Conservation (phyloP, 2,113 vertebrate genomes). For the Corydoras maculifer region DNA sequence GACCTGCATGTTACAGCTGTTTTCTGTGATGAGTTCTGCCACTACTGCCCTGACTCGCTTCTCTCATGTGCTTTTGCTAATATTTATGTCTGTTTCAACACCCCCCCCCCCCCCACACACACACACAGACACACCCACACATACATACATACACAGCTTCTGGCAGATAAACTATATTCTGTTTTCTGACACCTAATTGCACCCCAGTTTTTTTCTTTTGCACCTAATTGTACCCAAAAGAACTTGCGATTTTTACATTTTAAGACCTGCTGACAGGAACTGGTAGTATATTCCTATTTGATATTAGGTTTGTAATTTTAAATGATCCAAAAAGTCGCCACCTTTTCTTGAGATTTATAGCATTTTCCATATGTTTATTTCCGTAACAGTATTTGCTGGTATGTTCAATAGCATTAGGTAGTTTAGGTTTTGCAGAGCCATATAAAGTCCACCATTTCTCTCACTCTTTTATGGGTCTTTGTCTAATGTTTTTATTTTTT, state of each 20-base stretch:
- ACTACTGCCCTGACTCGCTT: slow-evolving; percentile 2
- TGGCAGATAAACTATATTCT: slow-evolving; percentile 30
- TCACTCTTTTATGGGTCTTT: not conserved
- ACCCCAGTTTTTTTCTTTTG: slow-evolving; percentile 1
- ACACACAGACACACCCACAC: too few relatives aligned
- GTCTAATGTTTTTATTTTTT: not conserved
- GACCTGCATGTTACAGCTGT: not conserved
- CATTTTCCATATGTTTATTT: not conserved
- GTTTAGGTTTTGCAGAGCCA: not conserved
- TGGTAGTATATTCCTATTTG: not conserved
- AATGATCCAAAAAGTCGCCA: slow-evolving; percentile 2
- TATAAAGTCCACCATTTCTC: not conserved
- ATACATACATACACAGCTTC: slow-evolving; percentile 32
- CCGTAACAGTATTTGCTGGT: not conserved
- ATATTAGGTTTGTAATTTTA: not conserved
- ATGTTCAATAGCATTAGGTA: not conserved
- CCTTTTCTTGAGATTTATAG: slow-evolving; percentile 2
- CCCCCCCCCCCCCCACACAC: slow-evolving; percentile 11
- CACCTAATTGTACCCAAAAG: not conserved
- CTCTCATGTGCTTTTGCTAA: not conserved
- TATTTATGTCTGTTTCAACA: not conserved
- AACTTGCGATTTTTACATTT: not conserved
- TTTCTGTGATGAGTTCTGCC: slow-evolving; percentile 16
- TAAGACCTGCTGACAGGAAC: too few relatives aligned
- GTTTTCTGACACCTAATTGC: not conserved